Evolutionary conservation across 2,797 vertebrate genomes (phyloP), one percentile per base, ranked within the genome.

Genomic region (Coccyzus lansbergi): DNA sequence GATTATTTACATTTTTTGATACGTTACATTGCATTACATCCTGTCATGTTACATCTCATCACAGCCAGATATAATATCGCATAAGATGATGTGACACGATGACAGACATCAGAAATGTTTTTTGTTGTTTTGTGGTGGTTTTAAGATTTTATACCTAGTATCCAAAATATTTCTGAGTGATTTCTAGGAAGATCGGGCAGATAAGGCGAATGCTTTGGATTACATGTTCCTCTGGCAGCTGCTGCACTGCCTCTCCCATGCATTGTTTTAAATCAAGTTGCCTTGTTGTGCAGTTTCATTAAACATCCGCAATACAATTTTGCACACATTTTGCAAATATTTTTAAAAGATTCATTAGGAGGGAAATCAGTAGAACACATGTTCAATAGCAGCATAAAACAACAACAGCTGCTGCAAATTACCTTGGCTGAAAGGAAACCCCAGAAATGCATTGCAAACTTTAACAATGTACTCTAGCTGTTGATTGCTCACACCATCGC

Each of bases 1-100:
- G 97, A 98, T 96, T 98, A 98, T 98, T 98, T 98, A 98, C 97
- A 98, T 98, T 97, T 98, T 97, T 98, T 98, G 97, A 97, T 98
- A 98, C 26, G 88, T 98, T 98, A 96, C 97, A 96, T 98, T 97
- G 96, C 96, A 97, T 98, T 98, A 97, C 94, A 75, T 95, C 96
- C 96, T 98, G 97, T 98, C 98, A 97, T 44, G 88, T 86, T 95
- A 90, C 64, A 95, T 98, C 97, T 96, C 79, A 88, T 97, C 97
- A 95, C 89, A 71, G 75, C 84, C 64, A 71, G 97, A 96, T 96
- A 97, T 79, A 97, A 97, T 94, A 96, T 97, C 8, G 90, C 82
- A 92, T 97, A 98, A 98, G 95, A 12, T 94, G 91, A 95, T 89
- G 86, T 97, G 97, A 98, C 97, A 91, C 63, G 92, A 93, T 97